phyloP scores from a whole-genome alignment of 2,797 vertebrate species.

The Emys orbicularis region DNA sequence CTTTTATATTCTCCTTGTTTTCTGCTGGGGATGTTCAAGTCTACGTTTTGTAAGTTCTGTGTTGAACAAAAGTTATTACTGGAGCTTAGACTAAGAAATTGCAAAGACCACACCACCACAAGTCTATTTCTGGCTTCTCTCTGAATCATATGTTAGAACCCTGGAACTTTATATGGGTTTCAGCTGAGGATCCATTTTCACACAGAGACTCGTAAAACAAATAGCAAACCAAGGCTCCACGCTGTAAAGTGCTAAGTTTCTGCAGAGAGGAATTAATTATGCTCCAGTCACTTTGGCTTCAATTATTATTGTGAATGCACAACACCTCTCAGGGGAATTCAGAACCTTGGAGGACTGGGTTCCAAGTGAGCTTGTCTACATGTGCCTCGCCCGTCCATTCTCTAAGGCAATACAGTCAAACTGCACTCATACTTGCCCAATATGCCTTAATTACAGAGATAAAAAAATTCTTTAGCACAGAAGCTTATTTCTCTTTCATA shows the following conservation, averaged over 20 bases:
- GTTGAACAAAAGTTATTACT: background rate
- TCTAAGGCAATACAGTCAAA: conserved; percentile 2
- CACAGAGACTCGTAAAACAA: background rate
- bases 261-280: background rate
- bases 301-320: conserved; percentile 14
- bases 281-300: background rate
- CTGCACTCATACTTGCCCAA: background rate
- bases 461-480: background rate
- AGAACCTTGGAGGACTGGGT: no score
- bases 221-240: accelerated
- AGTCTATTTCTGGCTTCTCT: background rate
- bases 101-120: background rate
- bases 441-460: background rate
- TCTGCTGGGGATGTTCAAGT: background rate
- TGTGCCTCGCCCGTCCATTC: background rate
- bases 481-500: background rate
- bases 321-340: background rate
- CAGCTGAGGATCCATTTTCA: background rate
- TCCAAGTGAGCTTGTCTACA: no score
- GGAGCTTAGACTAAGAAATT: background rate
- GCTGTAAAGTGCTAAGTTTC: background rate
- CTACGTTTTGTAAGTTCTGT: background rate
- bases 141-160: background rate
- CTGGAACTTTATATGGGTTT: background rate
- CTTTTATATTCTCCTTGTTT: background rate